Evolutionary conservation across 2,888 invertebrate genomes (phyloP), one percentile per base, ranked within the genome.

Genomic region (Eilema griseolum): DNA sequence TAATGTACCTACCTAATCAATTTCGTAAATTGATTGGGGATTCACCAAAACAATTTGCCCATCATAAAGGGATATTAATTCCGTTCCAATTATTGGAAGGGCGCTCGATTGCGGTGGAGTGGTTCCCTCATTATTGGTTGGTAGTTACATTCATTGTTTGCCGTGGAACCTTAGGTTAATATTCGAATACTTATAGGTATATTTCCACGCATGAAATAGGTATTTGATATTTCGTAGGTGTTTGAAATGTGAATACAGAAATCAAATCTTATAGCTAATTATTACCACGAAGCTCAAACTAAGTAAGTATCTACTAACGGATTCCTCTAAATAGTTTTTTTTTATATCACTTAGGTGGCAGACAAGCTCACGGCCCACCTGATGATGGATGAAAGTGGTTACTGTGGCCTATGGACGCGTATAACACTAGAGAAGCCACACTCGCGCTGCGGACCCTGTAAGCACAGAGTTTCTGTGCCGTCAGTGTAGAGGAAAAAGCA

Each of bases 11-110:
- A 69, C 66, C 63, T 72, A 72, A 88, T 90, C 91, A 92, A 92
- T 94, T 93, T 92, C 85, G 83, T 89, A 93, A 93, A 93, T 93
- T 93, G 93, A 92, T 92, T 90, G 89, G 93, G 91, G 92, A 91
- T 90, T 90, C 88, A 90, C 89, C 89, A 87, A 88, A 91, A 89
- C 92, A 91, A 92, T 93, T 93, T 91, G 85, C 92, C 93, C 91
- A 90, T 92, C 89, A 90, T 94, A 92, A 90, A 91, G 85, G 88
- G 89, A 89, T 88, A 92, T 93, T 90, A 92, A 90, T 90, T 92
- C 80, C 83, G 85, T 74, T 82, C 84, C 87, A 89, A 90, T 92
- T 90, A 89, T 85, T 83, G 82, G 78, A 84, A 89, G 88, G 84
- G 84, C 78, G 78, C 77, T 75, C 80, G 70, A 73, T 71, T 73